Base-by-base conservation (phyloP, 1,140 invertebrate genomes). In the Diachasmimorpha longicaudata region DNA sequence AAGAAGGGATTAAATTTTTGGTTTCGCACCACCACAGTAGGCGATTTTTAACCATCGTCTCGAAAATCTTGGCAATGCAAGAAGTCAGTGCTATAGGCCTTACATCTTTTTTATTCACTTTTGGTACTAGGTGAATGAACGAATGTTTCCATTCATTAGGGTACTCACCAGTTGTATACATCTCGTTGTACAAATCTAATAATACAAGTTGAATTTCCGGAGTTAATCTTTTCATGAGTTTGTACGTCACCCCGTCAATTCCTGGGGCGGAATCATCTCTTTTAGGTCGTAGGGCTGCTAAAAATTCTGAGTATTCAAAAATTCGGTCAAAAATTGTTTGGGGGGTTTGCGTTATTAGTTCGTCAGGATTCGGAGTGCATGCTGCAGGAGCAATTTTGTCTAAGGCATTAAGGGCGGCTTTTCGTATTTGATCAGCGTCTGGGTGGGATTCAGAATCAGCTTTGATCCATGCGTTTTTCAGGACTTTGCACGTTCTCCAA, bases 71-170 rank as follows among this genome's bases (percentile, higher is more conserved):
- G 11, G 67, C 67, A 0, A 72, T 0, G 58, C 70, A 76, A 3
- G 78, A 79, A 13, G 72, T 68, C 0, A 75, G 36, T 13, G 72
- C 71, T 13, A 77, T 77, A 1, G 78, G 75, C 13, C 58, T 37
- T 0, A 74, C 13, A 44, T 52, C 16, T 8, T 66, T 55, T 3
- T 23, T n/a, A 21, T 70, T 25, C 0, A 46, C 4, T 44, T 76
- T 79, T 0, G n/a, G n/a, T 0, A 76, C 42, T 21, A 76, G 68
- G 25, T 77, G 72, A 4, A 77, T 8, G 44, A 58, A 77, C 11
- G 52, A 63, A 11, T 76, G 2, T 16, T 71, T 74, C 58, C 68
- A 79, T 8, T 19, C 44, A 0, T 16, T 31, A 0, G 9, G 75
- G 66, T 48, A 79, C 13, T 67, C 25, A 10, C 39, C 25, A 4